Conservation (phyloP, 1,140 invertebrate species). For the Ladona fulva region DNA sequence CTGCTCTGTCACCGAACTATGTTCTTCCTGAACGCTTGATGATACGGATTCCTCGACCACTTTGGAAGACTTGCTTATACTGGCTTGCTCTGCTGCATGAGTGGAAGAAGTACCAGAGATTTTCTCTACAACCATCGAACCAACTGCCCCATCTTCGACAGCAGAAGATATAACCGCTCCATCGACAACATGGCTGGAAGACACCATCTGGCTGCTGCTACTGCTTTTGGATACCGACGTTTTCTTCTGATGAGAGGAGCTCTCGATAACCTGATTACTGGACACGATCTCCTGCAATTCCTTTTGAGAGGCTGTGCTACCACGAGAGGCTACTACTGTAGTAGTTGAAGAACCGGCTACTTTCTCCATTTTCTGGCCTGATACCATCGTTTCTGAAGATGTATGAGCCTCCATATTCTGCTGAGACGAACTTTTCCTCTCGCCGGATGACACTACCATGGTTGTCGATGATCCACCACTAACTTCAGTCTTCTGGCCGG, state of each 20-base stretch:
- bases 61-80: neutral
- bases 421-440: neutral
- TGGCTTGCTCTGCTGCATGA: neutral
- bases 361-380: neutral
- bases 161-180: neutral
- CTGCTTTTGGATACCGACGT: neutral
- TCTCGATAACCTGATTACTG: neutral
- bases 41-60: neutral
- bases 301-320: neutral
- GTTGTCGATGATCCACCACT: neutral
- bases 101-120: neutral
- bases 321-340: neutral
- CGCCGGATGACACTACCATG: neutral
- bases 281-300: neutral
- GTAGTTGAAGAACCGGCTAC: neutral
- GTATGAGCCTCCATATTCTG: neutral
- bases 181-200: neutral
- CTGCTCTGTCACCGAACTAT: neutral
- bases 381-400: neutral
- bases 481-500: neutral
- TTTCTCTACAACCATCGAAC: neutral
- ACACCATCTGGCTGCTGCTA: neutral
- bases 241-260: neutral
- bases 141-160: neutral
- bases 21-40: neutral